Base-by-base conservation (phyloP, 2,888 invertebrate genomes). In the Latrodectus hesperus region DNA sequence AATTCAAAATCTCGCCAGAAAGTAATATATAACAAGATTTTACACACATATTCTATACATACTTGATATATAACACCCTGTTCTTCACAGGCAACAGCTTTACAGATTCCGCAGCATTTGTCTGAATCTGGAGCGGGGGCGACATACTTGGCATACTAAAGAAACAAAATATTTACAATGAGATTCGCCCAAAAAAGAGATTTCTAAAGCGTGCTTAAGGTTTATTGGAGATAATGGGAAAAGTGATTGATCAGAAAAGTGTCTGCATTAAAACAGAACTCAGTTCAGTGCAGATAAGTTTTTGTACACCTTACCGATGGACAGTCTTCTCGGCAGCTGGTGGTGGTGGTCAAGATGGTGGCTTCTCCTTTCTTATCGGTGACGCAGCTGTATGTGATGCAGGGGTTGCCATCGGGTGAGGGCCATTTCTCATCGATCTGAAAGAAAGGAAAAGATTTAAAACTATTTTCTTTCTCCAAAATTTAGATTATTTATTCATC, bases 401-500 rank as follows among this genome's bases (percentile, higher is more conserved):
- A 95, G 64, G 93, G 93, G 90, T 95, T 93, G 5, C 92, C 92
- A 1, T 93, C 92, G 0, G 93, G 91, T 0, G 93, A 93, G 0
- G 93, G 92, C 95, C 95, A 95, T 90, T 93, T 94, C 88, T 94
- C 94, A n/a, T 94, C 94, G 22, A 94, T 92, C 49, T 92, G 90
- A 77, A 60, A 60, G 10, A 60, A 16, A 3, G 6, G 38, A 38
- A 38, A 38, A 38, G 6, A 38, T 38, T 38, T 38, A 6, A 38
- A 38, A 4, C 0, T 38, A 38, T 38, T 4, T 38, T 38, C 38
- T 6, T 6, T 38, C 38, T 22, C 38, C 38, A 6, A 38, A 38
- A 38, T 38, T 38, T 6, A 4, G 38, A 38, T 1, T 38, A 6
- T 38, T 38, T 38, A 38, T 38, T 38, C 38, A 6, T 6, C 2